Conservation (phyloP, 2,797 vertebrate species). For the Acipenser oxyrinchus region DNA sequence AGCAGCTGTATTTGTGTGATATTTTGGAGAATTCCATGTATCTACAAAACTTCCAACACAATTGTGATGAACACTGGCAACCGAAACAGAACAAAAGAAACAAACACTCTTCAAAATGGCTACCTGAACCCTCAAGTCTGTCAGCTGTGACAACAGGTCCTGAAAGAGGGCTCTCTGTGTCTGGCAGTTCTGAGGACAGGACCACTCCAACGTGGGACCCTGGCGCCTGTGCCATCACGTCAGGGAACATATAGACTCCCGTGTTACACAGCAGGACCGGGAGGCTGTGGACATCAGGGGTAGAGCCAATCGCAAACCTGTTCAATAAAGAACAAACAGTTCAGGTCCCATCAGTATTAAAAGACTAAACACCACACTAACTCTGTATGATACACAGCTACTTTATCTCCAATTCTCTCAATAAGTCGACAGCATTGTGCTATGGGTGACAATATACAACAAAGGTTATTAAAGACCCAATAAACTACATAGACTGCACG, state of each 20-base stretch:
- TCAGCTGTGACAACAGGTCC: constrained; percentile 84
- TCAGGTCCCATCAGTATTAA: background rate
- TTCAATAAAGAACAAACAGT: constrained; percentile 12
- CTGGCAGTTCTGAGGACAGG: constrained; percentile 82
- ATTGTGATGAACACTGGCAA: no score
- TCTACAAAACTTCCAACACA: no score
- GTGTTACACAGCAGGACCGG: constrained; percentile 83
- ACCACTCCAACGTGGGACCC: constrained; percentile 90
- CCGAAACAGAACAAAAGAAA: no score
- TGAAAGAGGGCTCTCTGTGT: constrained; percentile 73
- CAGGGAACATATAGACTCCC: constrained; percentile 95
- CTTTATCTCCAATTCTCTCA: background rate
- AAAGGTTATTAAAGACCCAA: no score
- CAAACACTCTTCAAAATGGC: no score
- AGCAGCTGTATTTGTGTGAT: no score
- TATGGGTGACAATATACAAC: no score
- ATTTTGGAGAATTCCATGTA: no score
- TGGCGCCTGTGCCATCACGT: constrained; percentile 76
- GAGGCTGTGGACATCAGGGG: constrained; percentile 83
- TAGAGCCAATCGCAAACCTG: constrained; percentile 97
- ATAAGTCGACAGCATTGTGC: background rate
- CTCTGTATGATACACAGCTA: background rate
- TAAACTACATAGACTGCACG: no score
- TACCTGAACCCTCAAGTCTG: constrained; percentile 90
- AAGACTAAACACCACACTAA: background rate